Evolutionary conservation across 2,113 vertebrate genomes (phyloP).

Genomic region (Scomber japonicus): DNA sequence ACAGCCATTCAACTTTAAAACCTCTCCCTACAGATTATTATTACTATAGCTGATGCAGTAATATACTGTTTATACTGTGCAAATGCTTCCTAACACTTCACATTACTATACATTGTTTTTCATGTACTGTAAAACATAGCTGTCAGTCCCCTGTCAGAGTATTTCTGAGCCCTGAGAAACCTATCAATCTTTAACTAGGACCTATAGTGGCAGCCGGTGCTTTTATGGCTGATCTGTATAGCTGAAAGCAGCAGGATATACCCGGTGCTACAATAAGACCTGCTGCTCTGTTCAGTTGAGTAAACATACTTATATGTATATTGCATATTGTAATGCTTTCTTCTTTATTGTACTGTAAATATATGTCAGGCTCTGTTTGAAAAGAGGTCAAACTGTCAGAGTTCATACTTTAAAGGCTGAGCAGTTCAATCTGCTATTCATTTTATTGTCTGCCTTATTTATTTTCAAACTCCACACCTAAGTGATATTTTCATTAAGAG

Average conservation of each 20-base stretch:
- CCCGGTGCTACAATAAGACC: constrained; percentile 47
- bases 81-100: not conserved
- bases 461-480: not conserved
- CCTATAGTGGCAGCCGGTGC: constrained; percentile 65
- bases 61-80: constrained; percentile 5
- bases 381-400: not conserved
- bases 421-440: not conserved
- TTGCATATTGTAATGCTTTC: not conserved
- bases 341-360: not conserved
- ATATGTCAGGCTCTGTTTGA: not conserved
- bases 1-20: constrained; percentile 15
- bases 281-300: constrained; percentile 36
- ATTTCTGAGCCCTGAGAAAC: constrained; percentile 60
- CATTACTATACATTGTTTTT: constrained; percentile 34
- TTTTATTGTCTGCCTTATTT: not conserved
- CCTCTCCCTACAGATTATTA: constrained; percentile 7
- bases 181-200: constrained; percentile 86
- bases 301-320: constrained; percentile 48
- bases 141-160: constrained; percentile 39
- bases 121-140: constrained; percentile 31
- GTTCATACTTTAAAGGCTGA: not conserved
- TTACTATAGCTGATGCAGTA: constrained; percentile 10
- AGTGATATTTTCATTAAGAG: not conserved
- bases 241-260: constrained; percentile 73
- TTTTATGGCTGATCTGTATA: constrained; percentile 78